These are phyloP conservation scores for Lophochroa leadbeateri DNA, from an alignment of 2,113 vertebrate species.

Conservation along the genomic window DNA sequence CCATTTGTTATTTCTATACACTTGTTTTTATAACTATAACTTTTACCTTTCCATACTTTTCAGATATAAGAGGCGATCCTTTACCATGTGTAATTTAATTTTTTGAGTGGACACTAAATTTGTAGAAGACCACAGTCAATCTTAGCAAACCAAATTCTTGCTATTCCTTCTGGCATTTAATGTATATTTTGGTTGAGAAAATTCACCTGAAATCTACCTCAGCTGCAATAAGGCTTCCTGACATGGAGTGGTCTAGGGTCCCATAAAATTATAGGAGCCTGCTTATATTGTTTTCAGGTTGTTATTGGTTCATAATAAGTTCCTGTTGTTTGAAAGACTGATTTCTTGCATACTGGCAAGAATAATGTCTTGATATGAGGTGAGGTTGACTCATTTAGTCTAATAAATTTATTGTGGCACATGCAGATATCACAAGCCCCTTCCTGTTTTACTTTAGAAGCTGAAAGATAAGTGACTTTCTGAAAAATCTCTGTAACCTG, in stretches of 20 bases:
- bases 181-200: background rate
- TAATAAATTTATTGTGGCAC: constrained; percentile 7
- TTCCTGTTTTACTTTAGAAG: background rate
- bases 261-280: constrained; percentile 3
- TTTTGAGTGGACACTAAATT: background rate
- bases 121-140: background rate
- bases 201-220: background rate
- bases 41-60: background rate
- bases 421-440: background rate
- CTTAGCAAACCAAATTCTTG: background rate
- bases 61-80: background rate
- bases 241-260: background rate
- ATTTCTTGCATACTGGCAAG: background rate
- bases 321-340: constrained; percentile 34
- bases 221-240: background rate
- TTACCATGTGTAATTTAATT: background rate
- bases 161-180: background rate
- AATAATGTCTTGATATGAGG: background rate
- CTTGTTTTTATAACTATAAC: background rate
- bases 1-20: rapidly evolving
- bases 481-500: background rate
- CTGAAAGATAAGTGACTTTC: background rate
- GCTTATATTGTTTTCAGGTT: constrained; percentile 41
- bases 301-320: constrained; percentile 26
- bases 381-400: background rate